Percentiles rank a stretch among this genome's conserved stretches.
Conservation (phyloP, 2,888 invertebrate genomes). For the Leucophora obtusa region DNA sequence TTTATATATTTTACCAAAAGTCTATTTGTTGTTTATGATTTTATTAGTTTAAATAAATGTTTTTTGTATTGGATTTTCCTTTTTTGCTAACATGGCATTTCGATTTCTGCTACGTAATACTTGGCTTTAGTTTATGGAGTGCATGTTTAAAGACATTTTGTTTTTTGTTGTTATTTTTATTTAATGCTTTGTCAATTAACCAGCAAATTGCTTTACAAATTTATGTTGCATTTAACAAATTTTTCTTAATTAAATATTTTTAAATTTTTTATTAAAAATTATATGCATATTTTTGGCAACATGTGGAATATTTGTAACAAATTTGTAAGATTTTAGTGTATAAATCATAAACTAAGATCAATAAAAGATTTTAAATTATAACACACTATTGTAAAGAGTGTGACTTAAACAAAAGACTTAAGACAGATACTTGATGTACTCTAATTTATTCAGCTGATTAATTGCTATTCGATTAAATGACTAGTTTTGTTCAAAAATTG, state of each 20-base stretch:
- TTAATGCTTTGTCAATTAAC: conserved; percentile 75
- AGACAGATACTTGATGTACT: conserved; percentile 7
- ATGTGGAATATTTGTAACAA: conserved; percentile 16
- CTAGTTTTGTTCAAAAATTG: too few species aligned
- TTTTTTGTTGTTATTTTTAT: conserved; percentile 52
- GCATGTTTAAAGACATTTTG: conserved; percentile 54
- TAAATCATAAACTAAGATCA: neutral
- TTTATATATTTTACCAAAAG: conserved; percentile 54
- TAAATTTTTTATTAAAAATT: conserved; percentile 47
- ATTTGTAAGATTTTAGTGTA: neutral
- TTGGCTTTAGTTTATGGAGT: conserved; percentile 47
- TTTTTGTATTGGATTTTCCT: conserved; percentile 53
- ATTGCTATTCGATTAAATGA: too few species aligned
- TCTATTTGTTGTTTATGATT: conserved; percentile 73
- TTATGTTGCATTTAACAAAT: conserved; percentile 74
- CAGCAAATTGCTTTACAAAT: conserved; percentile 77
- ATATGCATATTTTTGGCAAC: conserved; percentile 32
- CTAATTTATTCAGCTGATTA: too few species aligned
- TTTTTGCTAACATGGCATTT: conserved; percentile 48
- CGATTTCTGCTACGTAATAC: neutral
- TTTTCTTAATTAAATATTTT: conserved; percentile 68
- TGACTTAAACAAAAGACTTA: conserved; percentile 15
- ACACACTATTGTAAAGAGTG: neutral
- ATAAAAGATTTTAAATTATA: neutral
- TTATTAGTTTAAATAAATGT: conserved; percentile 72